Evolutionary conservation across 1,140 invertebrate species (phyloP).

Genomic region (Batillaria attramentaria): DNA sequence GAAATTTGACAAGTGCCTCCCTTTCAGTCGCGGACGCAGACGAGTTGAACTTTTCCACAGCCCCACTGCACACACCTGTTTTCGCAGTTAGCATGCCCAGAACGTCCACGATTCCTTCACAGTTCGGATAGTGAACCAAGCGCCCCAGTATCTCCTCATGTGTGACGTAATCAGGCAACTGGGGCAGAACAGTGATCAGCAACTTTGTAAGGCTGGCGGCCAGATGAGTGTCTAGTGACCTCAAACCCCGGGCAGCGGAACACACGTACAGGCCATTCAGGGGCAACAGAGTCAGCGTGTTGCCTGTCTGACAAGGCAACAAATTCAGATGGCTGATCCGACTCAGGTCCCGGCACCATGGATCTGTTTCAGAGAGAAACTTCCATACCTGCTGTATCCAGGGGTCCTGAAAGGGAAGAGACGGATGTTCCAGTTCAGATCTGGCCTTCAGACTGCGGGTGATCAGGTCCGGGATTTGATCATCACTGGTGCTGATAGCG

Average conservation of each 20-base stretch:
- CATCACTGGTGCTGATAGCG: neutral
- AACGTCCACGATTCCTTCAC: constrained; percentile 11
- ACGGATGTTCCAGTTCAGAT: neutral
- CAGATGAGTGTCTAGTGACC: neutral
- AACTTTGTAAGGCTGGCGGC: constrained; percentile 10
- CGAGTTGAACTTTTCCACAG: constrained; percentile 3
- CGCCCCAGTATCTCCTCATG: constrained; percentile 3
- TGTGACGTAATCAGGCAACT: constrained; percentile 17
- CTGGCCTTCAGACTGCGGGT: neutral
- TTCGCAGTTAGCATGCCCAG: neutral
- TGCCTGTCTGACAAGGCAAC: neutral
- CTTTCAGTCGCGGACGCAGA: neutral
- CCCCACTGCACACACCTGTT: neutral
- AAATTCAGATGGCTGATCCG: neutral
- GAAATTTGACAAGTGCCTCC: neutral
- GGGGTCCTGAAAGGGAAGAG: neutral
- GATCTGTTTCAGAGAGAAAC: neutral
- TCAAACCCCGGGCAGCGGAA: neutral
- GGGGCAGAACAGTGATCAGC: constrained; percentile 18
- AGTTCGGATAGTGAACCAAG: constrained; percentile 25
- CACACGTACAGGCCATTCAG: constrained; percentile 19
- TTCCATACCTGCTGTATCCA: constrained; percentile 31
- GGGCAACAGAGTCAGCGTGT: constrained; percentile 3
- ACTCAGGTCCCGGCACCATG: neutral
- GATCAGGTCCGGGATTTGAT: neutral